Conservation (phyloP, 2,888 invertebrate genomes). For the Drosophila neoperkinsi region DNA sequence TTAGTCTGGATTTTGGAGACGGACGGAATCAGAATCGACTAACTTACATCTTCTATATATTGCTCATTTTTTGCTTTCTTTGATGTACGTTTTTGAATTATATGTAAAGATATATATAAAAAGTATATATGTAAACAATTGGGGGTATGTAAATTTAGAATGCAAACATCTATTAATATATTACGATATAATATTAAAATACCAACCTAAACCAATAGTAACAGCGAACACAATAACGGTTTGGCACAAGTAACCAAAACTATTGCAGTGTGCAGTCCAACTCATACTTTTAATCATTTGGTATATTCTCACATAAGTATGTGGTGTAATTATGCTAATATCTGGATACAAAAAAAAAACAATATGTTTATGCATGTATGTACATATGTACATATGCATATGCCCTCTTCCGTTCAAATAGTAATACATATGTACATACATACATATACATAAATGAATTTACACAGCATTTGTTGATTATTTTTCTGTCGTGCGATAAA, state of each 20-base stretch:
- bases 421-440: slow-evolving; percentile 2
- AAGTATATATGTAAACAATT: neutral
- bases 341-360: neutral
- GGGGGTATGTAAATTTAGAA: neutral
- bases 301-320: slow-evolving; percentile 11
- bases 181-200: slow-evolving; percentile 22
- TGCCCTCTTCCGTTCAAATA: neutral
- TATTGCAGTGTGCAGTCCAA: slow-evolving; percentile 8
- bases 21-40: neutral
- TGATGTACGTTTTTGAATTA: neutral
- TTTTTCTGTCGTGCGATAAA: neutral
- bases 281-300: slow-evolving; percentile 31
- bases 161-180: neutral
- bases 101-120: neutral
- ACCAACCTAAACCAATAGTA: slow-evolving; percentile 48
- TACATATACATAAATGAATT: neutral
- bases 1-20: neutral
- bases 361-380: neutral
- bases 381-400: neutral
- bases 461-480: slow-evolving; percentile 4
- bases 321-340: neutral
- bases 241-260: slow-evolving; percentile 34
- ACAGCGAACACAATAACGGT: slow-evolving; percentile 36
- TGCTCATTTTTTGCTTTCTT: neutral
- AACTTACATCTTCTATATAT: neutral